These are phyloP conservation scores for Peromyscus polionotus DNA, from an alignment of 2,113 vertebrate genomes.

Conservation along the genomic window DNA sequence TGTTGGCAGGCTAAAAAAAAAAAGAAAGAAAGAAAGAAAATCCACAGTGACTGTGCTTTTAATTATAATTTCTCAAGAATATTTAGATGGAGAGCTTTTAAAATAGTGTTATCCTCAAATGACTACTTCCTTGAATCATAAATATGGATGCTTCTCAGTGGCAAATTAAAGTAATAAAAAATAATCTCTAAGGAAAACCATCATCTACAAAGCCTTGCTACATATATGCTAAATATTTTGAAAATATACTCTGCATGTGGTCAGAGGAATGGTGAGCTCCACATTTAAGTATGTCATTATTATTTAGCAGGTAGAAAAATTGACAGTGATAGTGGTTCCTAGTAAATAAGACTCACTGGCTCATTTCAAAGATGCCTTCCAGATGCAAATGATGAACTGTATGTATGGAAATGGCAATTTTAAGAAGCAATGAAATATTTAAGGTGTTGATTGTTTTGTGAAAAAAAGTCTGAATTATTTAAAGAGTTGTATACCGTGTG, in stretches of 20 bases:
- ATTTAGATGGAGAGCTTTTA: constrained; percentile 61
- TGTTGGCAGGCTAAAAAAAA: constrained; percentile 49
- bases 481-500: constrained; percentile 56
- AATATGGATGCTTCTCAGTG: constrained; percentile 55
- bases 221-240: constrained; percentile 14
- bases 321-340: constrained; percentile 7
- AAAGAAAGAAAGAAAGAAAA: not conserved
- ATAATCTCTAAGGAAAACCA: constrained; percentile 53
- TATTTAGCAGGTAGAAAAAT: constrained; percentile 40
- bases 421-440: constrained; percentile 70
- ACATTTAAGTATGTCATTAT: constrained; percentile 66
- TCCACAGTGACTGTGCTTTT: constrained; percentile 10
- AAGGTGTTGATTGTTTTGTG: constrained; percentile 74
- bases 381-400: constrained; percentile 59
- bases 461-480: constrained; percentile 69
- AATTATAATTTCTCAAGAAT: constrained; percentile 53
- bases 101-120: constrained; percentile 63
- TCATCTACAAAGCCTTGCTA: constrained; percentile 47
- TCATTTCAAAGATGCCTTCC: constrained; percentile 66
- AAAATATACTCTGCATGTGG: constrained; percentile 53
- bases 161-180: constrained; percentile 64
- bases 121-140: constrained; percentile 51
- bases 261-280: constrained; percentile 20
- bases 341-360: constrained; percentile 65
- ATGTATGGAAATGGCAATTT: constrained; percentile 57